Percentiles rank a stretch among this genome's conserved stretches.
phyloP scores from a whole-genome alignment of 2,113 vertebrate species.

The Neomonachus schauinslandi region DNA sequence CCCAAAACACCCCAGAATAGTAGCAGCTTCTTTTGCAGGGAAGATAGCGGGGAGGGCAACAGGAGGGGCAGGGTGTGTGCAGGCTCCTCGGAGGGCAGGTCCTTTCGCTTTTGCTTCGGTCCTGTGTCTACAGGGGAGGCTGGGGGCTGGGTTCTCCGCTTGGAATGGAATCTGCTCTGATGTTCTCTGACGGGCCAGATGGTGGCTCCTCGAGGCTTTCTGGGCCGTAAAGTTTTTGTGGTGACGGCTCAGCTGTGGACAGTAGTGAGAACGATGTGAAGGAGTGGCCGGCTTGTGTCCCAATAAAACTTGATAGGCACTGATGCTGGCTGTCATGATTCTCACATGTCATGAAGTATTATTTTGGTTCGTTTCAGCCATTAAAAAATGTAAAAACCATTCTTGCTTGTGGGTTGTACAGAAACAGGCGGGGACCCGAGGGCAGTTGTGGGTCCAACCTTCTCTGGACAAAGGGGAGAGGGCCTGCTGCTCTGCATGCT shows the following conservation, averaged over 20 bases:
- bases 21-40: accelerated
- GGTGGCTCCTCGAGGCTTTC: not conserved
- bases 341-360: not conserved
- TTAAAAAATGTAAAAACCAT: not conserved
- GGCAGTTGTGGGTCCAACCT: accelerated
- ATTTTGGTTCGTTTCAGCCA: not conserved
- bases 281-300: accelerated
- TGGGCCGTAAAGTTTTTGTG: too few relatives aligned
- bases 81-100: too few relatives aligned
- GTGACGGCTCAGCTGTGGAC: accelerated
- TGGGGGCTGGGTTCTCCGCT: not conserved
- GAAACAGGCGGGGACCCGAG: not conserved
- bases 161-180: not conserved
- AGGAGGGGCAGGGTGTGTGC: too few relatives aligned
- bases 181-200: not conserved
- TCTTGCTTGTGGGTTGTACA: not conserved
- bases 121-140: not conserved
- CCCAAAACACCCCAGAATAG: not conserved
- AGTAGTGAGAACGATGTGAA: accelerated
- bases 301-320: accelerated
- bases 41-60: not conserved
- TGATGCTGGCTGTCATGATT: accelerated
- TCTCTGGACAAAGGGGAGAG: not conserved
- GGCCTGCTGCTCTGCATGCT: not conserved
- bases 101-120: not conserved